Evolutionary conservation across 2,797 vertebrate species (phyloP), one percentile per base, ranked within the genome.

Genomic region (Manis pentadactyla): DNA sequence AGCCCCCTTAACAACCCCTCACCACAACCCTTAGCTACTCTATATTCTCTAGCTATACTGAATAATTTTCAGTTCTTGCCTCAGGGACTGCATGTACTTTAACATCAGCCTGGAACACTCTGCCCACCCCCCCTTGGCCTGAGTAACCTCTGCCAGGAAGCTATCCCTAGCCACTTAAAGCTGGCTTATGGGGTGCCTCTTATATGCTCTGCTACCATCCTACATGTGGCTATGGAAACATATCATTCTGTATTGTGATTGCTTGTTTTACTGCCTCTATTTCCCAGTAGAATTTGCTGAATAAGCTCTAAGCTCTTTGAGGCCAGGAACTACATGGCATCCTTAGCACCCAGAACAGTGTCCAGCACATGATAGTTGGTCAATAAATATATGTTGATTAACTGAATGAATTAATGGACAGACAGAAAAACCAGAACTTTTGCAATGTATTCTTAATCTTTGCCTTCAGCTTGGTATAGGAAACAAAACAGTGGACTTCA

Each of bases 11-110:
- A 42, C 4, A 23, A 75, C 31, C 42, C 29, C 34, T 57, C 51
- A 25, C 29, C 46, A 12, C 25, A 83, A 55, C 18, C 39, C 49
- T 75, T 89, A 86, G 87, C 46, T 95, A 59, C 4, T 71, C 42
- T 82, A 46, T 74, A 78, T 51, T 31, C 7, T 88, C 31, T 61
- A 81, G 46, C 14, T 55, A 91, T 57, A 92, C 7, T 27, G 59
- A 95, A 97, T 15, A 57, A 37, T 87, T 93, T 92, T 66, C 74
- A 84, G 73, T 81, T 94, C 17, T 94, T 91, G 27, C 37, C 79
- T 90, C 19, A 57, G n/a, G 17, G 61, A 93, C 57, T 92, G 2
- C 46, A 90, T 87, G 84, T 81, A 90, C 37, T 92, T 82, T 90
- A 87, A 87, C 74, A 92, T 74, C 15, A 71, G 14, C 14, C 55